These are phyloP conservation scores for Ailuropoda melanoleuca DNA, from an alignment of 2,113 vertebrate genomes.

Conservation along the genomic window DNA sequence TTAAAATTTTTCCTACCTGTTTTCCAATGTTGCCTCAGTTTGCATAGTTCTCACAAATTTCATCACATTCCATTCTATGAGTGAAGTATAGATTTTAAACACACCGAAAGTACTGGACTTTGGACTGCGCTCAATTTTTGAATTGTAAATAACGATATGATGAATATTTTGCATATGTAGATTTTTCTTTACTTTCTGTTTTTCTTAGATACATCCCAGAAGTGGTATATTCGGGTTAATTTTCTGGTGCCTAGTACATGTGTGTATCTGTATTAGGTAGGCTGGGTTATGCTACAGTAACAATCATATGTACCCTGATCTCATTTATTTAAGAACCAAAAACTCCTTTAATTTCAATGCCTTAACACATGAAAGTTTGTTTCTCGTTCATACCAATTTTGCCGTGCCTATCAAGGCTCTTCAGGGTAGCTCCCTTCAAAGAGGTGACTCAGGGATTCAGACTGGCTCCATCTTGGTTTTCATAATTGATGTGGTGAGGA, in stretches of 20 bases:
- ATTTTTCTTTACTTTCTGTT: conserved; percentile 14
- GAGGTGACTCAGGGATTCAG: not conserved
- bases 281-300: not conserved
- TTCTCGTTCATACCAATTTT: not conserved
- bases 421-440: not conserved
- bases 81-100: not conserved
- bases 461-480: not conserved
- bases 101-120: not conserved
- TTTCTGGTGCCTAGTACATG: not conserved
- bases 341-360: not conserved
- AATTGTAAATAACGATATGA: not conserved
- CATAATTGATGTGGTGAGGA: not conserved
- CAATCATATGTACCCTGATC: not conserved
- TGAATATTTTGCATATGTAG: not conserved
- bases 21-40: not conserved
- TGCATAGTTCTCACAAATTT: not conserved
- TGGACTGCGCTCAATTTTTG: not conserved
- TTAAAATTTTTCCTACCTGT: not conserved
- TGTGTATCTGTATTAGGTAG: not conserved
- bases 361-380: not conserved
- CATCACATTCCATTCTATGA: not conserved
- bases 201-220: not conserved
- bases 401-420: not conserved
- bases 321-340: conserved; percentile 26
- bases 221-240: not conserved